Evolutionary conservation across 2,888 invertebrate species (phyloP).

Genomic region (Cantharis rufa): DNA sequence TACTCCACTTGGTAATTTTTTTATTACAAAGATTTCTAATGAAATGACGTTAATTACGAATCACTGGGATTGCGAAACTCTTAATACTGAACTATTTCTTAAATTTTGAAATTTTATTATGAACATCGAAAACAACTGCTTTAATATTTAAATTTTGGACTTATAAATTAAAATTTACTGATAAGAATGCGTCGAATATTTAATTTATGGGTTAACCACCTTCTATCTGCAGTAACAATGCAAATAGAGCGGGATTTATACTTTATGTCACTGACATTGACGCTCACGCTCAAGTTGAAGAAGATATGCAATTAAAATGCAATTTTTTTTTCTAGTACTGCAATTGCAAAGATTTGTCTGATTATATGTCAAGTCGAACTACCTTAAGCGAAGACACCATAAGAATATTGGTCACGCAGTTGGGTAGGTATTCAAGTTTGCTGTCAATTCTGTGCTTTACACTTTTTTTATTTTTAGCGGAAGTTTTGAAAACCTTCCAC

Average conservation of each 20-base stretch:
- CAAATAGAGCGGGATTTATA: neutral
- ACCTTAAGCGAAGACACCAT: constrained; percentile 98
- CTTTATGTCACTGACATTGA: neutral
- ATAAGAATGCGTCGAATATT: neutral
- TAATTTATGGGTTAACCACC: neutral
- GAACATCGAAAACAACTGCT: neutral
- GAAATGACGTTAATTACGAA: neutral
- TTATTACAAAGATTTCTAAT: neutral
- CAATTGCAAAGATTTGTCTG: constrained; percentile 98
- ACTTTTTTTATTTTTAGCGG: constrained; percentile 64
- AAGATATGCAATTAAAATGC: no score
- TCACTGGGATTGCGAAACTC: neutral
- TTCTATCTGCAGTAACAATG: neutral
- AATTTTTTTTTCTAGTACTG: constrained; percentile 77
- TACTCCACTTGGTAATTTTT: neutral
- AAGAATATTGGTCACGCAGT: constrained; percentile 89
- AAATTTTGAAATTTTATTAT: neutral
- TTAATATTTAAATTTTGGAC: neutral
- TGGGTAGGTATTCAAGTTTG: constrained; percentile 63
- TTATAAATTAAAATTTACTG: neutral
- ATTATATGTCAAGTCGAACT: constrained; percentile 90
- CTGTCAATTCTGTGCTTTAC: neutral
- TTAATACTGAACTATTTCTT: neutral
- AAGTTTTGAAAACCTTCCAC: constrained; percentile 96
- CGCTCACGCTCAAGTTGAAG: neutral